Conservation (phyloP, 2,113 vertebrate genomes). For the Oceanodroma tethys region DNA sequence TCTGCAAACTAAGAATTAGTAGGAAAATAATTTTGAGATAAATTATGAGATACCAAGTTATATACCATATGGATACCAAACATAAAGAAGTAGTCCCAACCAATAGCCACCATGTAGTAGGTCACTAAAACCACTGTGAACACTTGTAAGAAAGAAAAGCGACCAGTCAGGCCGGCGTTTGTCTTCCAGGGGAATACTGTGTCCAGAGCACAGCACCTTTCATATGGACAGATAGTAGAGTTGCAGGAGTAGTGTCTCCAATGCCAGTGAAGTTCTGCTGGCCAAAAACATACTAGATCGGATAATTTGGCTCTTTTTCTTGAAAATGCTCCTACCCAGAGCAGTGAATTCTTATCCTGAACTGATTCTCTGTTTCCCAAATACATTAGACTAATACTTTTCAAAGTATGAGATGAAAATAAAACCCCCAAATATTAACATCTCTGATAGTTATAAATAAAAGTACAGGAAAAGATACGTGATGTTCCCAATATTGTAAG, state of each 20-base stretch:
- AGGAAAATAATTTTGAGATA: neutral
- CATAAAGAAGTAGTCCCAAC: neutral
- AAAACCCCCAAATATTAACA: neutral
- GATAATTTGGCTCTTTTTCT: neutral
- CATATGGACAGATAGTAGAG: neutral
- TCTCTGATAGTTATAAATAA: neutral
- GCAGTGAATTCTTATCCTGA: neutral
- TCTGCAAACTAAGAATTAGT: neutral
- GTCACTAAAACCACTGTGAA: neutral
- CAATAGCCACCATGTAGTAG: neutral
- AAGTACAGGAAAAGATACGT: neutral
- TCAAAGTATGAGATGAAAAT: neutral
- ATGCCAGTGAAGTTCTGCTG: neutral
- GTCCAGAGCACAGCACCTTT: neutral
- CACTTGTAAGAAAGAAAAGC: neutral
- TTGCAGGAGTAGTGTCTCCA: neutral
- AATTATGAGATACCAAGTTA: neutral
- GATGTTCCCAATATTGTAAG: neutral
- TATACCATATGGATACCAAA: accelerated
- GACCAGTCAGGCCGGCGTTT: neutral
- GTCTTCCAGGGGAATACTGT: neutral
- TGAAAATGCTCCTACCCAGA: neutral
- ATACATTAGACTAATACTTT: neutral
- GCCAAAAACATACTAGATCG: neutral
- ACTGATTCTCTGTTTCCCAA: neutral